Evolutionary conservation across 2,113 vertebrate genomes (phyloP).

Genomic region (Aphelocoma coerulescens): DNA sequence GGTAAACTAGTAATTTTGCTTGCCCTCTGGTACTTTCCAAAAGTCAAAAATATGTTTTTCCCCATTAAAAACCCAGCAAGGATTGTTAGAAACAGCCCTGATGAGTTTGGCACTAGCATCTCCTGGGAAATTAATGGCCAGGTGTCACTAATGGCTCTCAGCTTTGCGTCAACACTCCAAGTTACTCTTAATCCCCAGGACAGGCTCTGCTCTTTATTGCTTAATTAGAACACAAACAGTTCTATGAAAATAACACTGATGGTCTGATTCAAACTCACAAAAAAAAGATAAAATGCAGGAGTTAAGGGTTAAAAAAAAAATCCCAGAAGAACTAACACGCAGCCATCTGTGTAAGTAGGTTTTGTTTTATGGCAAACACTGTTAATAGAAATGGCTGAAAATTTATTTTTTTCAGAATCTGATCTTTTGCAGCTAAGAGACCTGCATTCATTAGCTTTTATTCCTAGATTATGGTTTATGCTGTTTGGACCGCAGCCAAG

Average conservation of each 20-base stretch:
- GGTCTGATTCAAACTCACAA: slow-evolving; percentile 30
- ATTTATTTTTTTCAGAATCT: neutral
- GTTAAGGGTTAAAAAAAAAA: slow-evolving; percentile 18
- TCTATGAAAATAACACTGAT: slow-evolving; percentile 56
- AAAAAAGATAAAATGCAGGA: slow-evolving; percentile 37
- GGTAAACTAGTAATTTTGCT: neutral
- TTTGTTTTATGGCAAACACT: slow-evolving; percentile 30
- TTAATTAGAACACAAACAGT: slow-evolving; percentile 63
- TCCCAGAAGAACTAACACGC: neutral
- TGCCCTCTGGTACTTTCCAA: neutral
- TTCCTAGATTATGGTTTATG: slow-evolving; percentile 35
- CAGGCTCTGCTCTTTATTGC: slow-evolving; percentile 45
- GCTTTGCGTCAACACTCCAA: slow-evolving; percentile 57
- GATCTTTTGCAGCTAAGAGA: slow-evolving; percentile 29
- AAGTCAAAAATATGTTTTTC: slow-evolving; percentile 15
- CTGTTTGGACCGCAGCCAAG: slow-evolving; percentile 28
- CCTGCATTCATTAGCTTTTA: slow-evolving; percentile 28
- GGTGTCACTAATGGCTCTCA: slow-evolving; percentile 61
- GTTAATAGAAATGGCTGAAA: slow-evolving; percentile 17
- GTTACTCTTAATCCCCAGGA: slow-evolving; percentile 60
- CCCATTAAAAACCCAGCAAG: slow-evolving; percentile 29
- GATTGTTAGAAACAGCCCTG: slow-evolving; percentile 13
- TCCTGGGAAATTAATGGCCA: slow-evolving; percentile 64
- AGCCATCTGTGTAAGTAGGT: slow-evolving; percentile 33
- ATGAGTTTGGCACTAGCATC: slow-evolving; percentile 47